Conservation (phyloP, 1,140 invertebrate species). For the Oreohelix idahoensis region DNA sequence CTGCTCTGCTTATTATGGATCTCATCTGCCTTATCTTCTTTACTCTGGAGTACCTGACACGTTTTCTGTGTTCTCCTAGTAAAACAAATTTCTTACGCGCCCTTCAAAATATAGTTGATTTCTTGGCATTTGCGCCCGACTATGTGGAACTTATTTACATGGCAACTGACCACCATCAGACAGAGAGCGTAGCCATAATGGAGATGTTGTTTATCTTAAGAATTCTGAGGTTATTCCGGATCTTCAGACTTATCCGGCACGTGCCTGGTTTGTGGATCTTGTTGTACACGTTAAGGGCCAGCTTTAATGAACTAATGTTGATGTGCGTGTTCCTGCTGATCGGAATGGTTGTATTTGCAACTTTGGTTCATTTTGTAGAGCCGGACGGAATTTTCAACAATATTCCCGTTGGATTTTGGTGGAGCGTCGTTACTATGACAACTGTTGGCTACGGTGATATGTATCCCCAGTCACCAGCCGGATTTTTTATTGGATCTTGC, state of each 20-base stretch:
- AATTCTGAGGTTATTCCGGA: conserved; percentile 98
- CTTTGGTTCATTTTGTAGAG: conserved; percentile 66
- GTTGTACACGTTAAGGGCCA: conserved; percentile 97
- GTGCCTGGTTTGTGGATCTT: conserved; percentile 98
- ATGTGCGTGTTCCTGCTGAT: conserved; percentile 75
- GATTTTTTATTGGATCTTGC: conserved; percentile 89
- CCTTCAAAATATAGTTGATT: conserved; percentile 69
- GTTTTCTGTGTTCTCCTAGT: conserved; percentile 64
- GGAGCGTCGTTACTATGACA: conserved; percentile 97
- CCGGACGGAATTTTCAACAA: conserved; percentile 86
- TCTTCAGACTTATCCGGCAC: conserved; percentile 97
- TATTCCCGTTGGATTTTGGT: conserved; percentile 99
- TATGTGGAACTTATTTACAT: conserved; percentile 63
- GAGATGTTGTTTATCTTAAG: conserved; percentile 84
- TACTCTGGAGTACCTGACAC: conserved; percentile 64
- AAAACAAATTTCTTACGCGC: conserved; percentile 64
- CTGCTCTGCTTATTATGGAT: conserved; percentile 63
- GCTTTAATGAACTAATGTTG: conserved; percentile 98
- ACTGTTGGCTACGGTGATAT: conserved; percentile 98
- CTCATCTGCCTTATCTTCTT: conserved; percentile 67
- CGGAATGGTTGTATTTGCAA: conserved; percentile 69
- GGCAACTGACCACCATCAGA: conserved; percentile 51
- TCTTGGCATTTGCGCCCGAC: conserved; percentile 65
- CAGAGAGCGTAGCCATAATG: conserved; percentile 56
- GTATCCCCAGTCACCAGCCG: conserved; percentile 76